A percentile compares a stretch with the other conserved stretches of the same genome.
Evolutionary conservation across 2,888 invertebrate genomes (phyloP).

Genomic region (Dryobota labecula): DNA sequence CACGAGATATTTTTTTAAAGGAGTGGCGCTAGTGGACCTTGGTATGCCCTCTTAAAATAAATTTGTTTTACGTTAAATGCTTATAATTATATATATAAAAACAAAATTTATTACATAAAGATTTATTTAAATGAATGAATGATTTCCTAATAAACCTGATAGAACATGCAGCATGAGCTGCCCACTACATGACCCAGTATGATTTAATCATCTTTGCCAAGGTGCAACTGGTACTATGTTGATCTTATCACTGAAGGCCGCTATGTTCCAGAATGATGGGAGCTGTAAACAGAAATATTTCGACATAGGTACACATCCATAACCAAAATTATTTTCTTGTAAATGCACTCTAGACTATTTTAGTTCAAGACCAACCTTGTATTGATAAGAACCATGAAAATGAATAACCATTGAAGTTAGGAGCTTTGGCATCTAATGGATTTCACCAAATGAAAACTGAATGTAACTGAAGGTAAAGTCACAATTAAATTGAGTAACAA

Average conservation of each 20-base stretch:
- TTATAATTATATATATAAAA: neutral
- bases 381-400: slow-evolving; percentile 34
- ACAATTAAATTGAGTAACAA: slow-evolving; percentile 30
- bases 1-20: too few species aligned
- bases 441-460: slow-evolving; percentile 65
- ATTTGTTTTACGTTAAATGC: too few species aligned
- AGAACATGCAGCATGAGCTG: neutral
- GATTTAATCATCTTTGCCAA: slow-evolving; percentile 13
- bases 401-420: slow-evolving; percentile 39
- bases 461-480: slow-evolving; percentile 67
- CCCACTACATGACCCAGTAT: slow-evolving; percentile 7
- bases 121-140: slow-evolving; percentile 37
- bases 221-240: slow-evolving; percentile 1
- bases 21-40: too few species aligned
- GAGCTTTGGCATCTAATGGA: slow-evolving; percentile 44
- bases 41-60: too few species aligned
- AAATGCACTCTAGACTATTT: slow-evolving; percentile 13
- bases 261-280: slow-evolving; percentile 85
- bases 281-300: slow-evolving; percentile 74
- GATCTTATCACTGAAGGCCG: slow-evolving; percentile 71
- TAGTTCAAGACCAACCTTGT: slow-evolving; percentile 45
- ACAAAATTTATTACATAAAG: slow-evolving; percentile 9
- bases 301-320: neutral
- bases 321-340: neutral
- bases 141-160: slow-evolving; percentile 14